phyloP scores from a whole-genome alignment of 2,113 vertebrate genomes.

The Nothoprocta pentlandii region DNA sequence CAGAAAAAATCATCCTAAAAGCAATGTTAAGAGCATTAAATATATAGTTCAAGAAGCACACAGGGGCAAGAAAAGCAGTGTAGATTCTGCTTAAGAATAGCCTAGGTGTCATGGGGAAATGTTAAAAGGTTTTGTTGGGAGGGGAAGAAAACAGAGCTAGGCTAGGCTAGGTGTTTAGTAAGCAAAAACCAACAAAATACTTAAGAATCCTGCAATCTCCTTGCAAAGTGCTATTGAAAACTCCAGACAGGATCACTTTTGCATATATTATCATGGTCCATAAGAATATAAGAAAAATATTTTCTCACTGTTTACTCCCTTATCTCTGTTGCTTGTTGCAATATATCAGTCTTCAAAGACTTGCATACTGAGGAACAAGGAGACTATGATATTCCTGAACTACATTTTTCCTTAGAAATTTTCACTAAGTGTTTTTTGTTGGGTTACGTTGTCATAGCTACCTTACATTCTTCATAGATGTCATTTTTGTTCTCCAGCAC shows the following conservation, averaged over 20 bases:
- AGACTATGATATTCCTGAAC: rapidly evolving
- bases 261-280: neutral
- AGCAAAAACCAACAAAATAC: neutral
- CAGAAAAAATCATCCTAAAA: neutral
- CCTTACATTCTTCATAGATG: neutral
- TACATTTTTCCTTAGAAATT: neutral
- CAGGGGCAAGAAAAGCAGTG: neutral
- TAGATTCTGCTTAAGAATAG: neutral
- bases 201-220: neutral
- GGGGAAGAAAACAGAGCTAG: neutral
- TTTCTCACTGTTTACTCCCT: neutral
- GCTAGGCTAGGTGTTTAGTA: neutral
- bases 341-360: neutral
- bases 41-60: neutral
- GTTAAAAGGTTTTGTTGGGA: neutral
- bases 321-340: neutral
- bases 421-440: neutral
- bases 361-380: neutral
- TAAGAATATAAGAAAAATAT: neutral
- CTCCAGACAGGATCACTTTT: neutral
- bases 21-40: neutral
- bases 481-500: neutral
- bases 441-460: neutral
- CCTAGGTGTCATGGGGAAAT: neutral
- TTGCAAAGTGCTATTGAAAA: neutral